Evolutionary conservation across 2,888 invertebrate genomes (phyloP), one percentile per base, ranked within the genome.

Genomic region (Torymus aiolomorphi): DNA sequence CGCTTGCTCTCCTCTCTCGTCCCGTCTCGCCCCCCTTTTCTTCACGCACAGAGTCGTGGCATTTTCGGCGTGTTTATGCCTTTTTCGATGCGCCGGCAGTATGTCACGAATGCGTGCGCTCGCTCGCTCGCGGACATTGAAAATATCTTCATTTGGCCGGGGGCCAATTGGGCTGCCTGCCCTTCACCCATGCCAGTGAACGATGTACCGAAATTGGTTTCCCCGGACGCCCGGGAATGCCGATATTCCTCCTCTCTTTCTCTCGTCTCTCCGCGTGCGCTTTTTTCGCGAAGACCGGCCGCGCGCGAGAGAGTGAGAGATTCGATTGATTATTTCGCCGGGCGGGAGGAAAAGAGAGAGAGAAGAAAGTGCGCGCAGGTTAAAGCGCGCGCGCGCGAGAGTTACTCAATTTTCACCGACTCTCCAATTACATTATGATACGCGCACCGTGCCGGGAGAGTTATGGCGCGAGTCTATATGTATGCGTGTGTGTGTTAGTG

Each of bases 141-240:
- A 87, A 87, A 87, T 87, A 86, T 87, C 87, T 86, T 87, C 84
- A 86, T 87, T 88, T 89, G 89, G 90, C 88, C 14, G n/a, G 10
- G 63, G 59, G 85, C 89, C 90, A 90, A 89, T 88, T 89, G 89
- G 89, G 88, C 86, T 86, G 42, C 82, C 83, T 88, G 89, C 89
- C 89, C 88, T 89, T 90, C 88, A 87, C 86, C 87, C 86, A 87
- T 87, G 88, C 88, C 88, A 88, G 86, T 88, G 86, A 87, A 87
- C 88, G 86, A 84, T 88, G 87, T 86, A 87, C 78, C 87, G 85
- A 88, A 88, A 87, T 88, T 87, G 88, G 85, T 87, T 87, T 86
- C 84, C 85, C 85, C 83, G 85, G 73, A 76, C 79, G 52, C 78
- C 80, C 80, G 76, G 75, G 78, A 81, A 82, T 80, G 65, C 42